Conservation (phyloP, 2,797 vertebrate species). For the Fistularia tabacaria region DNA sequence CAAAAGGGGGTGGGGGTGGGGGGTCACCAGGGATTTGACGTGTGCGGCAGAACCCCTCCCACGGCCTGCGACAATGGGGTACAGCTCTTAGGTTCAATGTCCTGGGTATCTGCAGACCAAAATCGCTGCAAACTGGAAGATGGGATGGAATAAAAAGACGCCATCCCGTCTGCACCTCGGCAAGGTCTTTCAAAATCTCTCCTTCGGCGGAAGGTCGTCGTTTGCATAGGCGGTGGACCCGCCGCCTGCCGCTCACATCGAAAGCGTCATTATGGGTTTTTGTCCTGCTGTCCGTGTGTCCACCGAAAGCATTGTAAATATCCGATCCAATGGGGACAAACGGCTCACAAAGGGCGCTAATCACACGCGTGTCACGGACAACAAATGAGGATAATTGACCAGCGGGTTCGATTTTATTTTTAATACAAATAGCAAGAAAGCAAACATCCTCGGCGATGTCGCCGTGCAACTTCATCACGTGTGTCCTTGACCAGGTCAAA, state of each 20-base stretch:
- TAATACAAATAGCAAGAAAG: conserved; percentile 35
- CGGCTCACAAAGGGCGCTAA: conserved; percentile 32
- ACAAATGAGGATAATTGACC: conserved; percentile 34
- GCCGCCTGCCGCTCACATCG: conserved; percentile 56
- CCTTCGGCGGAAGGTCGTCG: conserved; percentile 53
- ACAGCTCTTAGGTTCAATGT: conserved; percentile 23
- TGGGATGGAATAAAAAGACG: conserved; percentile 8
- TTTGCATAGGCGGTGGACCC: conserved; percentile 40
- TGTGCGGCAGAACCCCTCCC: conserved; percentile 25
- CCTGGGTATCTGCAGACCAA: conserved; percentile 18
- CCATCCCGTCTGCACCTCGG: conserved; percentile 21
- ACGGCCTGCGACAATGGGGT: conserved; percentile 11
- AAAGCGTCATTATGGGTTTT: conserved; percentile 62
- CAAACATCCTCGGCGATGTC: conserved; percentile 22
- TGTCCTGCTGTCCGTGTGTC: conserved; percentile 54
- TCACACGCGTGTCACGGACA: conserved; percentile 29
- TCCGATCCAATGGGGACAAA: conserved; percentile 51
- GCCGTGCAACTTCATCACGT: conserved; percentile 23
- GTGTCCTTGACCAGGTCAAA: conserved; percentile 49
- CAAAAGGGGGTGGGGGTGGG: conserved; percentile 16
- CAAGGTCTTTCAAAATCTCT: conserved; percentile 41
- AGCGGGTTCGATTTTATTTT: conserved; percentile 34
- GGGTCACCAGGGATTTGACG: conserved; percentile 32
- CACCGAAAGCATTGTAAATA: conserved; percentile 44
- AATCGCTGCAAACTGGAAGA: conserved; percentile 6